phyloP scores from a whole-genome alignment of 2,113 vertebrate genomes.

The Sardina pilchardus region DNA sequence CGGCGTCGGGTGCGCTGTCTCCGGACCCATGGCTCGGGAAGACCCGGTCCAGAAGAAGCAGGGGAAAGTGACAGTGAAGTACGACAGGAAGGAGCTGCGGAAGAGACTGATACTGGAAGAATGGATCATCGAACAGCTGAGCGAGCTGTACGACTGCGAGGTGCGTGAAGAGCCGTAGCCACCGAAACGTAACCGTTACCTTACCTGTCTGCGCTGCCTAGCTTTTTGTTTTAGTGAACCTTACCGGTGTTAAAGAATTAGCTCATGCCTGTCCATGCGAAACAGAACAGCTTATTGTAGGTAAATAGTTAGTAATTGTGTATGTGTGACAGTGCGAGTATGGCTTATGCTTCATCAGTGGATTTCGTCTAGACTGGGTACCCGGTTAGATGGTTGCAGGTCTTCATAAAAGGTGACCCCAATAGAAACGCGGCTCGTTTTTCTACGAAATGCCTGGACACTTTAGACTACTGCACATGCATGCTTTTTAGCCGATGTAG shows the following conservation, averaged over 20 bases:
- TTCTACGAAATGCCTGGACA: not conserved
- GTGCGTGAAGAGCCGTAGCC: constrained; percentile 62
- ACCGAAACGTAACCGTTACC: constrained; percentile 16
- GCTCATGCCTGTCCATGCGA: not conserved
- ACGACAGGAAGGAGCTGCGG: constrained; percentile 94
- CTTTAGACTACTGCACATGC: not conserved
- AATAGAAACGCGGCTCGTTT: not conserved
- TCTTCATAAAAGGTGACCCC: constrained; percentile 2
- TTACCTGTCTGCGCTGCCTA: not conserved
- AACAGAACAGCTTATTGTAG: not conserved
- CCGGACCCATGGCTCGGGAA: constrained; percentile 69
- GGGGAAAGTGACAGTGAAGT: constrained; percentile 97
- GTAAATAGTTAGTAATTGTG: not conserved
- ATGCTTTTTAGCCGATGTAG: not conserved
- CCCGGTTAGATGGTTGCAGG: not conserved
- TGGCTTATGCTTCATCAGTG: not conserved
- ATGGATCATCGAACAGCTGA: constrained; percentile 97
- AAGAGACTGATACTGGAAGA: constrained; percentile 92
- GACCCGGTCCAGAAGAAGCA: constrained; percentile 85
- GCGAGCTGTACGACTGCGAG: constrained; percentile 92
- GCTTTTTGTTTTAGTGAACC: not conserved
- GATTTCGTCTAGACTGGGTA: not conserved
- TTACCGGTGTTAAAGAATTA: not conserved
- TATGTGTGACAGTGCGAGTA: not conserved
- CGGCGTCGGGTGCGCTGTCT: constrained; percentile 73